Evolutionary conservation across 2,888 invertebrate species (phyloP).

Genomic region (Nowickia ferox): DNA sequence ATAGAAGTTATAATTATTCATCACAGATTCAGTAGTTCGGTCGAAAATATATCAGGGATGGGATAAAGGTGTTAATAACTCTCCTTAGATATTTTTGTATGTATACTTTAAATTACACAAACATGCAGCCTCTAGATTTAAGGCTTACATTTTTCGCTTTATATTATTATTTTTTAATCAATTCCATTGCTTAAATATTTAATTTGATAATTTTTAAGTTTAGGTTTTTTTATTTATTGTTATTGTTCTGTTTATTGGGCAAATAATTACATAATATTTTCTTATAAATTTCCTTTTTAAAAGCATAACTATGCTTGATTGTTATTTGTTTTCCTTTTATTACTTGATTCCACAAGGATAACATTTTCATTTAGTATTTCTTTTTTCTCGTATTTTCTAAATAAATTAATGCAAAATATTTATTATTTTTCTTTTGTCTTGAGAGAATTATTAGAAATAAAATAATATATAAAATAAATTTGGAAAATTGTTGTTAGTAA

Average conservation of each 20-base stretch:
- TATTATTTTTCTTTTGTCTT: slow-evolving; percentile 42
- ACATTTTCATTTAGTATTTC: slow-evolving; percentile 41
- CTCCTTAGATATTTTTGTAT: too few species aligned
- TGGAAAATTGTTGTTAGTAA: slow-evolving; percentile 12
- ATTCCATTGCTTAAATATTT: neutral
- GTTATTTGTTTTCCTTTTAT: slow-evolving; percentile 1
- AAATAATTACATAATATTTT: neutral
- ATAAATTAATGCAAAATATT: slow-evolving; percentile 47
- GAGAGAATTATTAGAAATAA: slow-evolving; percentile 38
- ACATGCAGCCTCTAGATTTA: too few species aligned
- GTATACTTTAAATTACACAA: too few species aligned
- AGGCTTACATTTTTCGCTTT: too few species aligned
- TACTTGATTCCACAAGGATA: slow-evolving; percentile 22
- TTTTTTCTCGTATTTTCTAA: neutral
- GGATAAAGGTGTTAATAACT: too few species aligned
- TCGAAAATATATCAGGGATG: too few species aligned
- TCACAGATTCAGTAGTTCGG: too few species aligned
- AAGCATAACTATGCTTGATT: neutral
- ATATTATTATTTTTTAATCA: neutral
- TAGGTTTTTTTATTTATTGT: neutral
- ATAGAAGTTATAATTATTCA: too few species aligned
- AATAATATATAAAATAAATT: slow-evolving; percentile 37
- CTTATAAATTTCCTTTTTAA: neutral
- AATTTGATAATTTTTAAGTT: neutral
- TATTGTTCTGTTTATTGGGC: neutral